Percentiles rank a stretch among this genome's conserved stretches.
Evolutionary conservation across 2,113 vertebrate genomes (phyloP).

Genomic region (Melanerpes formicivorus): DNA sequence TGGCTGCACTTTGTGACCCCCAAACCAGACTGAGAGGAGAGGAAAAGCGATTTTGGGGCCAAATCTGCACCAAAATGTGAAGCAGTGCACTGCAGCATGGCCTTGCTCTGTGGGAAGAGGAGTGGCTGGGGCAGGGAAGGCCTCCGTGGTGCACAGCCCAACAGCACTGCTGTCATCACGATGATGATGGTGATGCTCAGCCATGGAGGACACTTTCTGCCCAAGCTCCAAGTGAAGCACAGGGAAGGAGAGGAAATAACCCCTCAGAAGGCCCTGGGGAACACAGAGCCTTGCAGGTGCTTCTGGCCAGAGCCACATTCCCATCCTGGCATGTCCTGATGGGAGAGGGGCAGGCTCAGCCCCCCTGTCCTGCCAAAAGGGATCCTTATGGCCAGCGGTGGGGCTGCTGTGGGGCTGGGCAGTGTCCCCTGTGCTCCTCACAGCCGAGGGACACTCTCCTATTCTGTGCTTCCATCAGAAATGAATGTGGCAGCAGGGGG

Average conservation of each 20-base stretch:
- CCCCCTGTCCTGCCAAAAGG: background rate
- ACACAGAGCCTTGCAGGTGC: background rate
- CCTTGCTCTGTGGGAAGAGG: fast-evolving
- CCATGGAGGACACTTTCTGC: background rate
- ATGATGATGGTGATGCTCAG: background rate
- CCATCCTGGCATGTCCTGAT: background rate
- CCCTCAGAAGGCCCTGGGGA: fast-evolving
- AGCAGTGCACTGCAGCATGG: background rate
- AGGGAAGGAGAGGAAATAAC: background rate
- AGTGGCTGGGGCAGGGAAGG: no score
- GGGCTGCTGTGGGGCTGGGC: fast-evolving
- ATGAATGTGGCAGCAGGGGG: background rate
- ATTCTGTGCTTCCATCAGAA: background rate
- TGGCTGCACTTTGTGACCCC: background rate
- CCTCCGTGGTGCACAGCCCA: fast-evolving
- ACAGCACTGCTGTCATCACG: background rate
- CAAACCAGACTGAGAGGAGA: background rate
- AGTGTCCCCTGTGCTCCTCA: fast-evolving
- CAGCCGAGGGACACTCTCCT: fast-evolving
- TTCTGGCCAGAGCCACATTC: background rate
- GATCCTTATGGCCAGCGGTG: background rate
- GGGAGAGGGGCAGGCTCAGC: background rate
- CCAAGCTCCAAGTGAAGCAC: background rate
- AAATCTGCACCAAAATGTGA: background rate
- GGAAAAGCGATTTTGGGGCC: background rate